Conservation (phyloP, 2,113 vertebrate species). For the Morone chrysops region DNA sequence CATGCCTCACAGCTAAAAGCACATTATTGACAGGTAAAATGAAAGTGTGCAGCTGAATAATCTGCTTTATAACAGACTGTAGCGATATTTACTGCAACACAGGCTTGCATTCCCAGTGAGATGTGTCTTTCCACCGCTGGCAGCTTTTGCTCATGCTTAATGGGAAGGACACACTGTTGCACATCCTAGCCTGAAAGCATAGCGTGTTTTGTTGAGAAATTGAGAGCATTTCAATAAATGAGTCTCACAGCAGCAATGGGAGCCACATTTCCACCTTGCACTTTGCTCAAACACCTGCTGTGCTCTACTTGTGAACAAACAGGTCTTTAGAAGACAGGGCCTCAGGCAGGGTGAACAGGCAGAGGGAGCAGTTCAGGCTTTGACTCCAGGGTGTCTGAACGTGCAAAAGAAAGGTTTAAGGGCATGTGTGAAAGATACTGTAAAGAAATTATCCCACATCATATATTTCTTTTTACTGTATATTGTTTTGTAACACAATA, state of each 20-base stretch:
- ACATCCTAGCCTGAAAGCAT: conserved; percentile 44
- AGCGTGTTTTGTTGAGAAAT: conserved; percentile 60
- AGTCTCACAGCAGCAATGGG: conserved; percentile 64
- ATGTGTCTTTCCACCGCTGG: conserved; percentile 35
- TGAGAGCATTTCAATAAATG: conserved; percentile 74
- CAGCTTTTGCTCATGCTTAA: conserved; percentile 48
- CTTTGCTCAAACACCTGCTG: conserved; percentile 78
- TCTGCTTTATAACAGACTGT: conserved; percentile 43
- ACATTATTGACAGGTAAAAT: conserved; percentile 74
- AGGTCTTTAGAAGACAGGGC: conserved; percentile 78
- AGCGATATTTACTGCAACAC: conserved; percentile 38
- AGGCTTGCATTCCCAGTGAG: conserved; percentile 32
- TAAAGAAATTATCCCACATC: conserved; percentile 41
- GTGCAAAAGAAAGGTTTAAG: conserved; percentile 65
- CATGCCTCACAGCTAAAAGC: conserved; percentile 45
- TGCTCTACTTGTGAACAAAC: conserved; percentile 79
- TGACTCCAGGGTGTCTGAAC: conserved; percentile 68
- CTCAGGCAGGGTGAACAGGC: conserved; percentile 75
- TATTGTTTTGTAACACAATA: conserved; percentile 31
- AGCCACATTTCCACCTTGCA: conserved; percentile 73
- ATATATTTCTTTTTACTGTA: conserved; percentile 38
- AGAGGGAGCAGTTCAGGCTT: conserved; percentile 70
- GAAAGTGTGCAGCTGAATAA: conserved; percentile 70
- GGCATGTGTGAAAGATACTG: conserved; percentile 53
- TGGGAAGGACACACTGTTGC: conserved; percentile 58